These are phyloP conservation scores for Gryon sp. DNA, from an alignment of 1,140 invertebrate genomes.

Conservation along the genomic window DNA sequence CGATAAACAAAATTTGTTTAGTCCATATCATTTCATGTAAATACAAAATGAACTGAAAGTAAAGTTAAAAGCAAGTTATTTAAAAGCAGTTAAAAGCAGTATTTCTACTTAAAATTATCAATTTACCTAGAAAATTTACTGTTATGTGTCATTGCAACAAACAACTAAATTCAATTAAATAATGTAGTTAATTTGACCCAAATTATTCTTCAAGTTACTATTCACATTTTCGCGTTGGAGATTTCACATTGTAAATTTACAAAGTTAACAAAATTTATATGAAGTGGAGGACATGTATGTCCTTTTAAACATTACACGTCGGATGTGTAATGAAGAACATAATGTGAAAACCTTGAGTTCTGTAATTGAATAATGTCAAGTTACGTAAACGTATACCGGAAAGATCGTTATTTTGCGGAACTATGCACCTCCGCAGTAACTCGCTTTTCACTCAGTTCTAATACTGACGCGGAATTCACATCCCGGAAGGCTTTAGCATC, in stretches of 20 bases:
- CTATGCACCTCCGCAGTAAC: slow-evolving; percentile 51
- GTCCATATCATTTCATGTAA: too few species aligned
- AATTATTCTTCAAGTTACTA: too few species aligned
- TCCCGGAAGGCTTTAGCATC: slow-evolving; percentile 50
- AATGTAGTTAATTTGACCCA: too few species aligned
- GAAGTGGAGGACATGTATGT: slow-evolving; percentile 27
- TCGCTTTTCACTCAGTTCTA: slow-evolving; percentile 56
- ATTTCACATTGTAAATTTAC: slow-evolving; percentile 40
- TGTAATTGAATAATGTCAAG: slow-evolving; percentile 66
- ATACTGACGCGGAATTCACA: slow-evolving; percentile 54
- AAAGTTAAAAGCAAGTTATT: too few species aligned
- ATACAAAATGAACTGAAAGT: too few species aligned
- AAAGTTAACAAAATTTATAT: slow-evolving; percentile 28
- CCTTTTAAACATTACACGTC: slow-evolving; percentile 49
- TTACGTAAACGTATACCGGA: slow-evolving; percentile 68
- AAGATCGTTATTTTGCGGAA: slow-evolving; percentile 66
- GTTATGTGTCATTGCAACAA: too few species aligned
- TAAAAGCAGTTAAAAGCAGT: too few species aligned
- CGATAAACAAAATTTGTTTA: too few species aligned
- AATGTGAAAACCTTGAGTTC: slow-evolving; percentile 67
- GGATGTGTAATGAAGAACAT: slow-evolving; percentile 56
- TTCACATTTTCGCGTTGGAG: too few species aligned
- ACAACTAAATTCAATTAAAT: too few species aligned
- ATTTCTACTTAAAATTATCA: too few species aligned
- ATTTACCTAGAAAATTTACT: too few species aligned